Evolutionary conservation across 2,113 vertebrate genomes (phyloP), one percentile per base, ranked within the genome.

Genomic region (Rhea americana): DNA sequence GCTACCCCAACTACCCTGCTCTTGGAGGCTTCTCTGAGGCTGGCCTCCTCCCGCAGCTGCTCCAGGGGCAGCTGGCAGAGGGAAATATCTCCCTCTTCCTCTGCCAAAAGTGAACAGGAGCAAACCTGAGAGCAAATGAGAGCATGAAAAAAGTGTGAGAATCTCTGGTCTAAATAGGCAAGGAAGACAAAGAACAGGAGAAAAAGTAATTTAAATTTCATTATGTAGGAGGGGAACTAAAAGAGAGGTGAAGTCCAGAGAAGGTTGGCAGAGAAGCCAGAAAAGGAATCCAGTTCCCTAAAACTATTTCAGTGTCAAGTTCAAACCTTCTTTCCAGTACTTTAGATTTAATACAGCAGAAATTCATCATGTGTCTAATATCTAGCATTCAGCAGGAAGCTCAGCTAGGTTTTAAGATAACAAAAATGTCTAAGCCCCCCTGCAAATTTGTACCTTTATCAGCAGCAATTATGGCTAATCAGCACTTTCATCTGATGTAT

Each of bases 1-100:
- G 7, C 10, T 35, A 25, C 16, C 43, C 11, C 9, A 32, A 11
- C 22, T 30, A 5, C 9, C 25, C 16, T 62, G 22, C 4, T 75
- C 48, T 50, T 21, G 47, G 41, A 43, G 9, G 12, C 19, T 89
- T 35, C 43, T 16, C 51, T 35, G 26, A 73, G 85, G 59, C 24
- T 53, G 51, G 41, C 10, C 21, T 56, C 43, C 35, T 74, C 14
- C 20, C 20, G 26, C 28, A n/a, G 32, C 21, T 47, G 45, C n/a
- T 8, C 17, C 21, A 56, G 13, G 5, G 15, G 0, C 0, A 63
- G 50, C 55, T 56, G 55, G 30, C 35, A 16, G 5, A 30, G 28
- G 58, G 2, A 7, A 30, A 21, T 14, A 53, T 50, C 37, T 5
- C 73, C 8, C 43, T 83, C 35, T 67, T n/a, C 47, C 39, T 56